Base-by-base conservation (phyloP, 2,113 vertebrate genomes). In the Percina caprodes region DNA sequence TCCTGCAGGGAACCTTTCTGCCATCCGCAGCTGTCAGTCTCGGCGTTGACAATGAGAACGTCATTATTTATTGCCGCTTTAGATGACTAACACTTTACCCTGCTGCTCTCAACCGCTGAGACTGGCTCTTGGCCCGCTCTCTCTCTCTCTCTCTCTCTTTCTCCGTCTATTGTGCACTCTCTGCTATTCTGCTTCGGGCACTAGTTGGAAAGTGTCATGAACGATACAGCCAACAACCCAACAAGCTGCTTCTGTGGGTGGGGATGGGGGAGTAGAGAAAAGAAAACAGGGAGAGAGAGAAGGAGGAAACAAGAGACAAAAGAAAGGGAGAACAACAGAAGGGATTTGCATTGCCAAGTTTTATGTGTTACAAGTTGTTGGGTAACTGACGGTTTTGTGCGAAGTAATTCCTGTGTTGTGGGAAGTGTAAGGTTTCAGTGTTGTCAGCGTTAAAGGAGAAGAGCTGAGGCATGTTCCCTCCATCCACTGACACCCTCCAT, bases 361-460 rank as follows among this genome's bases (percentile, higher is more conserved):
- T 85, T 63, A 85, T 91, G 51, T 85, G 93, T 92, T 91, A 86
- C 82, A 83, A 89, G 94, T 92, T 92, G 94, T 90, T 91, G 63
- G 65, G 71, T 89, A 92, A 91, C 94, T 90, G 87, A 90, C 79
- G 79, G 71, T 84, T 93, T 90, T 92, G 80, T 93, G 83, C 88
- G 69, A 86, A 77, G 84, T 86, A 83, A 83, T 86, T 91, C 75
- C 80, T 79, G 74, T 86, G 86, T 84, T 80, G 74, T 92, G 89
- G 91, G 92, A 93, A 94, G 89, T 83, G 75, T 88, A 84, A 69
- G 15, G 74, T 93, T 92, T 92, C 92, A 84, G 66, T 80, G 83
- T 74, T 87, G 85, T 85, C 56, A 56, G 51, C 39, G 24, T 65
- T 87, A 80, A 80, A 91, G 81, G 62, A 83, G 75, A 85, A 35